Conservation (phyloP, 2,797 vertebrate genomes). For the Liparis tanakae region DNA sequence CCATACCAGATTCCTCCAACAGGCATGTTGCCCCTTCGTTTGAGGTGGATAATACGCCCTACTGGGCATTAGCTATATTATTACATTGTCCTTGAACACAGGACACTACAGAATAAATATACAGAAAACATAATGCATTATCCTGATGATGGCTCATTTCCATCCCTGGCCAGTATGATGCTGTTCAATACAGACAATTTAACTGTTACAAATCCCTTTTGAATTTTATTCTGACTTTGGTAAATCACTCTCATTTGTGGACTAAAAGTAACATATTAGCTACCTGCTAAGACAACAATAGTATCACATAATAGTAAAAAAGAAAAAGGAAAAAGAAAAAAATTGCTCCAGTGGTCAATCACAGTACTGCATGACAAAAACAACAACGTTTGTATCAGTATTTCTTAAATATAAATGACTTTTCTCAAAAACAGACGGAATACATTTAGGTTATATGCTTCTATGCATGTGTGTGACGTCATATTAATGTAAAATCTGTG, state of each 20-base stretch:
- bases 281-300: background rate
- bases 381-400: background rate
- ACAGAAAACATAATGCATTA: background rate
- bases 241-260: background rate
- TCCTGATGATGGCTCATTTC: background rate
- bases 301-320: background rate
- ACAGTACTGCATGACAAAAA: background rate
- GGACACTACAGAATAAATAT: background rate
- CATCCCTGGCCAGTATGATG: background rate
- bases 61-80: background rate
- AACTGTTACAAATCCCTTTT: background rate
- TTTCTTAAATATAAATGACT: background rate
- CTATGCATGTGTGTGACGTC: background rate
- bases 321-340: background rate
- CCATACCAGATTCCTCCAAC: background rate
- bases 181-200: background rate
- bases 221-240: background rate
- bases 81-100: background rate
- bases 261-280: background rate
- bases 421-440: background rate
- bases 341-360: background rate
- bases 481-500: too few species aligned
- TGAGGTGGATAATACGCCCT: background rate
- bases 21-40: background rate
- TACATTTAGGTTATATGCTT: too few species aligned